These are phyloP conservation scores for Premnoplex brunnescens DNA, from an alignment of 2,797 vertebrate genomes.

Conservation along the genomic window DNA sequence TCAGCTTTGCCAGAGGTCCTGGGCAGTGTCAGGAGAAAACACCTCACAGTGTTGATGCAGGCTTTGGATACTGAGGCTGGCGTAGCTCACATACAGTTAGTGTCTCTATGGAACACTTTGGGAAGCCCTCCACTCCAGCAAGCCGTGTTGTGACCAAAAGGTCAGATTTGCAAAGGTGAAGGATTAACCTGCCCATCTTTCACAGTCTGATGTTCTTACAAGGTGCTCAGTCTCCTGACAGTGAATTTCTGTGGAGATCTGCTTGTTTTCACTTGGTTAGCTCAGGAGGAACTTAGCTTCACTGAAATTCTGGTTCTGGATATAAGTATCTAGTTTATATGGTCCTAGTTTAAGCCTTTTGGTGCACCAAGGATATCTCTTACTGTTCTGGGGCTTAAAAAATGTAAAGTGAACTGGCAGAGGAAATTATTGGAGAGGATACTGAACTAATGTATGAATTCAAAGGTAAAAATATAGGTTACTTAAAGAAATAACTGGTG, in stretches of 20 bases:
- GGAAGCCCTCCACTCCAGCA: background rate
- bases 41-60: background rate
- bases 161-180: background rate
- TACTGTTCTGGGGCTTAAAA: background rate
- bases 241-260: background rate
- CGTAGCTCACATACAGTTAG: background rate
- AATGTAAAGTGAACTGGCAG: background rate
- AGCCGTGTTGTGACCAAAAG: background rate
- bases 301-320: background rate
- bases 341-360: background rate
- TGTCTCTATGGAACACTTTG: background rate
- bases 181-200: background rate
- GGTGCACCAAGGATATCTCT: background rate
- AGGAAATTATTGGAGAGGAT: background rate
- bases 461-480: background rate
- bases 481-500: background rate
- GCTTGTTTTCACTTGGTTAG: background rate
- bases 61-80: background rate
- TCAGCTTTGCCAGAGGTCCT: background rate
- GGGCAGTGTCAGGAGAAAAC: background rate
- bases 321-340: background rate
- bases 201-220: background rate
- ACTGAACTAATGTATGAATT: background rate
- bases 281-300: background rate
- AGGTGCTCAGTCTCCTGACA: background rate